These are phyloP conservation scores for Chelon labrosus DNA, from an alignment of 2,797 vertebrate genomes.

Conservation along the genomic window DNA sequence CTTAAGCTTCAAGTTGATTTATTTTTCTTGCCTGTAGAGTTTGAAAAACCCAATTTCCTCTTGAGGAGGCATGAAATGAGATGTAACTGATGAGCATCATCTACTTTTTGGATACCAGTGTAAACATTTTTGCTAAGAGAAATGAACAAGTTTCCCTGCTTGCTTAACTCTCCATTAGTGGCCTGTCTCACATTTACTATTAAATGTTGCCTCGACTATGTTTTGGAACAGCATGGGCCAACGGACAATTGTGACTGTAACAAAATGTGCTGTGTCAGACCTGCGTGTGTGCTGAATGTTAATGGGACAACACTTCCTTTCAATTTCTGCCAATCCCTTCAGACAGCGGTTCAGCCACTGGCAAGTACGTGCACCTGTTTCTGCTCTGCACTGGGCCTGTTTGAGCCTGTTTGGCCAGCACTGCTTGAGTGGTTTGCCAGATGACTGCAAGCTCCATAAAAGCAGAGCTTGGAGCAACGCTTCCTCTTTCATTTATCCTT, in stretches of 20 bases:
- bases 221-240: slow-evolving; percentile 54
- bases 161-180: slow-evolving; percentile 39
- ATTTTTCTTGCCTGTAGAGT: slow-evolving; percentile 13
- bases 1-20: slow-evolving; percentile 11
- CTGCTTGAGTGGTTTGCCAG: slow-evolving; percentile 38
- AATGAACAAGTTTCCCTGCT: slow-evolving; percentile 19
- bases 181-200: slow-evolving; percentile 59
- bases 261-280: slow-evolving; percentile 78
- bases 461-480: slow-evolving; percentile 4
- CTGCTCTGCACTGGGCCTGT: slow-evolving; percentile 34
- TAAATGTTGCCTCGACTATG: slow-evolving; percentile 64
- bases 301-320: slow-evolving; percentile 65
- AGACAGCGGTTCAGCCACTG: slow-evolving; percentile 46
- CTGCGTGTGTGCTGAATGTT: slow-evolving; percentile 63
- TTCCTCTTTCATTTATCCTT: slow-evolving; percentile 32
- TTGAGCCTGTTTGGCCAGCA: slow-evolving; percentile 41
- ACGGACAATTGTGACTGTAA: slow-evolving; percentile 60
- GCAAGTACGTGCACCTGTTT: slow-evolving; percentile 54
- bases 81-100: slow-evolving; percentile 8
- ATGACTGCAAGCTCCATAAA: slow-evolving; percentile 32
- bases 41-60: slow-evolving; percentile 23
- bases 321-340: slow-evolving; percentile 60
- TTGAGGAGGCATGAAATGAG: slow-evolving; percentile 31
- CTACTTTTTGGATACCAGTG: slow-evolving; percentile 14
- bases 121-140: neutral